phyloP scores from a whole-genome alignment of 1,140 invertebrate genomes.

The Drosophila triauraria region DNA sequence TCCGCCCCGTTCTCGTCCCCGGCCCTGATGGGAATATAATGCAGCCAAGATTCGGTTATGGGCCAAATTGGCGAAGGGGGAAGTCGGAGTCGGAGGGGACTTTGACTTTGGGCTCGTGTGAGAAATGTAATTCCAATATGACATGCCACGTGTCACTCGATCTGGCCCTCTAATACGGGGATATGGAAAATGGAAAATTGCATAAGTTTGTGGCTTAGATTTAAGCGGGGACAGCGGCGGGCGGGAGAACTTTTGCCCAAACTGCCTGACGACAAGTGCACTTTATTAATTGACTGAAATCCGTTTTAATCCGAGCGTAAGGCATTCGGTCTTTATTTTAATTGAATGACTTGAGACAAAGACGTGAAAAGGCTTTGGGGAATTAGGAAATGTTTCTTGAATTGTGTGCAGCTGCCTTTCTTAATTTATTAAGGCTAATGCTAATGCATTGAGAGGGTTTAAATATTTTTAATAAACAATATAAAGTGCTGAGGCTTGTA shows the following conservation, averaged over 20 bases:
- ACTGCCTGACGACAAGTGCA: not conserved
- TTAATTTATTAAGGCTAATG: not conserved
- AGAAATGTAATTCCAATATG: slow-evolving; percentile 56
- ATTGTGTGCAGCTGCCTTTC: not conserved
- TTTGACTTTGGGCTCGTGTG: slow-evolving; percentile 53
- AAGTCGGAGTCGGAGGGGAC: slow-evolving; percentile 5
- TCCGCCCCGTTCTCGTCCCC: slow-evolving; percentile 25
- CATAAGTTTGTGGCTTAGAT: slow-evolving; percentile 22
- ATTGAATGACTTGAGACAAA: not conserved
- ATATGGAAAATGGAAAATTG: slow-evolving; percentile 32
- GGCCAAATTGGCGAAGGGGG: not conserved
- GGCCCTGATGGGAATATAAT: slow-evolving; percentile 52
- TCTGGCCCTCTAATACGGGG: slow-evolving; percentile 28
- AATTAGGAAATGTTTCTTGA: not conserved
- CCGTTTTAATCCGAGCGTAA: not conserved
- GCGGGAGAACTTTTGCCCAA: not conserved
- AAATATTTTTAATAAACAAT: too few relatives aligned
- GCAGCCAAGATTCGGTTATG: slow-evolving; percentile 43
- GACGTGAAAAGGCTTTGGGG: not conserved
- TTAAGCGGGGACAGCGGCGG: not conserved
- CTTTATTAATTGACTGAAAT: slow-evolving; percentile 19
- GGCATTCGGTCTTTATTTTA: not conserved
- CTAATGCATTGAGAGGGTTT: too few relatives aligned
- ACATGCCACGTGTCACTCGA: slow-evolving; percentile 53
- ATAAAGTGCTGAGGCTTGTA: too few relatives aligned